phyloP scores from a whole-genome alignment of 2,113 vertebrate species.

The Oostethus manadensis region DNA sequence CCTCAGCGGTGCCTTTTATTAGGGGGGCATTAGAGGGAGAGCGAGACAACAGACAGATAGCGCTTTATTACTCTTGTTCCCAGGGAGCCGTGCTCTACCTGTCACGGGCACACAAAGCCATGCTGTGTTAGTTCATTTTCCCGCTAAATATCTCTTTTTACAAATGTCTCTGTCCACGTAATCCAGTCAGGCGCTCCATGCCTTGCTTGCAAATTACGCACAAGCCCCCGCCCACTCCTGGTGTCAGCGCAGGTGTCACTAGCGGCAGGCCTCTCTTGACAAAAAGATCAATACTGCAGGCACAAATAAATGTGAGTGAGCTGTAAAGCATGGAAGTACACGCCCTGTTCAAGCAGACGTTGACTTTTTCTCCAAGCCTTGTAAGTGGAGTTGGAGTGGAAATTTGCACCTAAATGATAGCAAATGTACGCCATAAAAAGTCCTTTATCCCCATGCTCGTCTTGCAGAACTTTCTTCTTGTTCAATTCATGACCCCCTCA shows the following conservation, averaged over 20 bases:
- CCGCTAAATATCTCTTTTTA: constrained; percentile 65
- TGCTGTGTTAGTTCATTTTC: constrained; percentile 72
- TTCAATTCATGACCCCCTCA: no score
- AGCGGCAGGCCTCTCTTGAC: not conserved
- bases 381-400: no score
- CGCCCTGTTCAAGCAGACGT: no score
- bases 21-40: constrained; percentile 85
- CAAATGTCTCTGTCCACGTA: constrained; percentile 69
- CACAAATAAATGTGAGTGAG: not conserved
- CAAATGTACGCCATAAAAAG: no score
- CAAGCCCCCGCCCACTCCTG: no score
- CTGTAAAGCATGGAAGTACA: not conserved
- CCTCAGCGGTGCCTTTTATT: constrained; percentile 94
- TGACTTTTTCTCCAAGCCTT: no score
- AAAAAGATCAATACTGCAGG: constrained; percentile 4
- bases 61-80: constrained; percentile 91
- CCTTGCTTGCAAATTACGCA: not conserved
- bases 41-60: constrained; percentile 83
- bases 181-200: constrained; percentile 30
- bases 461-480: no score
- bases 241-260: not conserved
- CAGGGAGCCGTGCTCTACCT: constrained; percentile 87
- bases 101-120: constrained; percentile 82
- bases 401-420: no score
- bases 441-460: no score